These are phyloP conservation scores for Fukomys damarensis DNA, from an alignment of 2,113 vertebrate genomes.

Conservation along the genomic window DNA sequence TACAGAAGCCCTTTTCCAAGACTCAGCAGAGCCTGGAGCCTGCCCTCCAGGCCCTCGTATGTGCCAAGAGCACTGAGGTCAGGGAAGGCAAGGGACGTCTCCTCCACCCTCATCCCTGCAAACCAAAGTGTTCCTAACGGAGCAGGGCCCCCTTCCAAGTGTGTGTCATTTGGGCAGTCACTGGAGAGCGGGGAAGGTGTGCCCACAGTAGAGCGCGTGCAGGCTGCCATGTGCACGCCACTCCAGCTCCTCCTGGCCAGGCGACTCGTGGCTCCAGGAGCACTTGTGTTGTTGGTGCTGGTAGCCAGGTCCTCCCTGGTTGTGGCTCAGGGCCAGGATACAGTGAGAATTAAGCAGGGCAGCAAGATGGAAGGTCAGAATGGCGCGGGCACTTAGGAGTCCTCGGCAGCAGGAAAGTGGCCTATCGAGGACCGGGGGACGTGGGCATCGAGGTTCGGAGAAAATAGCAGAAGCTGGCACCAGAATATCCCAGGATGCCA, in stretches of 20 bases:
- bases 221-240: not conserved
- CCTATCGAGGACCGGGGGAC: too few relatives aligned
- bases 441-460: not conserved
- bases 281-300: not conserved
- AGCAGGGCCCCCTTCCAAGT: not conserved
- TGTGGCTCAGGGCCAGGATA: not conserved
- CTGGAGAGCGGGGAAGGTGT: not conserved
- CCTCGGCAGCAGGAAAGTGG: not conserved
- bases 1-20: rapidly evolving
- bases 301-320: not conserved
- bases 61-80: not conserved
- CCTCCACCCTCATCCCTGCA: not conserved
- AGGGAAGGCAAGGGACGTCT: not conserved
- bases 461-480: too few relatives aligned
- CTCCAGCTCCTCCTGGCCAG: not conserved
- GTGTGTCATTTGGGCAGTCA: rapidly evolving
- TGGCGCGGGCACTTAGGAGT: not conserved
- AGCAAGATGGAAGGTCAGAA: too few relatives aligned
- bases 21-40: too few relatives aligned
- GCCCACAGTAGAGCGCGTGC: not conserved
- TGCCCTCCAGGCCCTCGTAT: not conserved
- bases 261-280: not conserved
- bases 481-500: not conserved
- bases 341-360: not conserved
- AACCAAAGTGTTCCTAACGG: too few relatives aligned